phyloP scores from a whole-genome alignment of 2,113 vertebrate species.

The Cygnus atratus region DNA sequence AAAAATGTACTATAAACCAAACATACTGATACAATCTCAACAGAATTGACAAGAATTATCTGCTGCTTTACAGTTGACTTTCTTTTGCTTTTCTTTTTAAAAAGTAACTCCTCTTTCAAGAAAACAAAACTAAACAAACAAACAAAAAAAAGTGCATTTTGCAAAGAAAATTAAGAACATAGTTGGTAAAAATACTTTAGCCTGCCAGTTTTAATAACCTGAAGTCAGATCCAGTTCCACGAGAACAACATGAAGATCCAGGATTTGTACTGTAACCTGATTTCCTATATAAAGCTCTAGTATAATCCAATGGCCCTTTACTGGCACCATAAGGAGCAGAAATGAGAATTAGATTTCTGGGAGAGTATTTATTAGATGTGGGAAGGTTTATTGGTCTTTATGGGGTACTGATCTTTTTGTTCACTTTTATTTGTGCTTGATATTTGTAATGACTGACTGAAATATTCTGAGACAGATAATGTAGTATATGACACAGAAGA shows the following conservation, averaged over 20 bases:
- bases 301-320: not conserved
- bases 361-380: not conserved
- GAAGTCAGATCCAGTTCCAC: not conserved
- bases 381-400: not conserved
- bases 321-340: not conserved
- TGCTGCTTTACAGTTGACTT: not conserved
- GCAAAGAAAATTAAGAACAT: not conserved
- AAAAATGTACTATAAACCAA: conserved; percentile 12
- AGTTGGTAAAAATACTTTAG: not conserved
- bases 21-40: conserved; percentile 28
- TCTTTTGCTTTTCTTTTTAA: conserved; percentile 46
- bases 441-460: not conserved
- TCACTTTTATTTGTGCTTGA: not conserved
- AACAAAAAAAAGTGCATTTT: not conserved
- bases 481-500: not conserved
- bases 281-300: not conserved
- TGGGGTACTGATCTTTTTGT: not conserved
- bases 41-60: conserved; percentile 13
- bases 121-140: not conserved
- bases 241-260: rapidly evolving
- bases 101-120: not conserved
- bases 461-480: not conserved
- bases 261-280: not conserved
- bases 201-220: conserved; percentile 14
- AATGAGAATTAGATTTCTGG: not conserved